Conservation (phyloP, 2,797 vertebrate species). For the Craterocephalus amniculus region DNA sequence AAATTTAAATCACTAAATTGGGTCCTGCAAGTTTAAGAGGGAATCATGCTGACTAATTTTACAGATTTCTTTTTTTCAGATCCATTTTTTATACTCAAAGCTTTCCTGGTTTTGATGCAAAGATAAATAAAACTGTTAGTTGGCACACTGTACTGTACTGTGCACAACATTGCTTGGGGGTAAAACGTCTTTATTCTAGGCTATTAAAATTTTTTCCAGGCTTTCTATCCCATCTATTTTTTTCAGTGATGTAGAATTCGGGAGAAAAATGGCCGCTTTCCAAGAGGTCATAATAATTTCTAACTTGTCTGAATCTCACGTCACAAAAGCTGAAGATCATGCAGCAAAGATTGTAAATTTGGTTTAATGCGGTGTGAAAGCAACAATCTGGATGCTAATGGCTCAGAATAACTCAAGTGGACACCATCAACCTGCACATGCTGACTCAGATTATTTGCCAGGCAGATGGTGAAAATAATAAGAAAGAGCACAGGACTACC, state of each 20-base stretch:
- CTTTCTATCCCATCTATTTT: neutral
- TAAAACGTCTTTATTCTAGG: slow-evolving; percentile 7
- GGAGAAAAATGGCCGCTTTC: neutral
- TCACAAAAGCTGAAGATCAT: slow-evolving; percentile 33
- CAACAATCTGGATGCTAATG: slow-evolving; percentile 45
- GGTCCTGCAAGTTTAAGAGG: neutral
- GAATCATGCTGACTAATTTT: slow-evolving; percentile 5
- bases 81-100: slow-evolving; percentile 26
- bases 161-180: slow-evolving; percentile 23
- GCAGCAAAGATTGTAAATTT: slow-evolving; percentile 35
- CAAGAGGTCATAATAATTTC: slow-evolving; percentile 7
- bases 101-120: slow-evolving; percentile 15
- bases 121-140: slow-evolving; percentile 27
- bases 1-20: neutral
- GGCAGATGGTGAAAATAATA: slow-evolving; percentile 65
- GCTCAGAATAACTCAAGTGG: slow-evolving; percentile 65
- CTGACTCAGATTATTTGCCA: slow-evolving; percentile 53
- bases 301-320: slow-evolving; percentile 18
- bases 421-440: slow-evolving; percentile 62
- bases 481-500: slow-evolving; percentile 52
- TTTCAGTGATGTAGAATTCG: slow-evolving; percentile 5
- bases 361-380: slow-evolving; percentile 66
- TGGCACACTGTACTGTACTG: slow-evolving; percentile 20
- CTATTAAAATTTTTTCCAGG: neutral
- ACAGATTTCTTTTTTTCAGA: slow-evolving; percentile 23